phyloP scores from a whole-genome alignment of 2,888 invertebrate genomes.

The Conchocele bisecta region DNA sequence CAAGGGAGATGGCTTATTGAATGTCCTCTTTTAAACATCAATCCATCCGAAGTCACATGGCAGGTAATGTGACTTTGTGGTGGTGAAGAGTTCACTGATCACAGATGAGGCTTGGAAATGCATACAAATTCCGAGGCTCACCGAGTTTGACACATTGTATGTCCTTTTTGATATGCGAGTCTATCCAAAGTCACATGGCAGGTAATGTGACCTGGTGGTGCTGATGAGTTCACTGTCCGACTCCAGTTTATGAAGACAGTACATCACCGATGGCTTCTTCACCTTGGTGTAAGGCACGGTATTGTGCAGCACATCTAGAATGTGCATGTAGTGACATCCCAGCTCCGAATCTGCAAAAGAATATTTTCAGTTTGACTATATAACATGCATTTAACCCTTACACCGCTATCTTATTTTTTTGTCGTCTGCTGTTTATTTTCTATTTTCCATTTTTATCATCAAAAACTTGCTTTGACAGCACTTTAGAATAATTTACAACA shows the following conservation, averaged over 20 bases:
- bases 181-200: slow-evolving; percentile 27
- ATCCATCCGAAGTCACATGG: slow-evolving; percentile 20
- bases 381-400: too few species aligned
- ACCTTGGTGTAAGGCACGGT: slow-evolving; percentile 62
- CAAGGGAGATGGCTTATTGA: background rate
- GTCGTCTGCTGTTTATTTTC: too few species aligned
- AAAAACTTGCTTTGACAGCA: too few species aligned
- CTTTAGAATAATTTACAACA: too few species aligned
- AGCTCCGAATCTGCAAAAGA: slow-evolving; percentile 59
- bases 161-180: background rate
- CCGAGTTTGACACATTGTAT: background rate
- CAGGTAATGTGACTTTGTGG: slow-evolving; percentile 53
- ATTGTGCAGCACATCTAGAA: slow-evolving; percentile 60
- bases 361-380: too few species aligned
- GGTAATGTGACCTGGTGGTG: slow-evolving; percentile 51
- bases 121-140: too few species aligned
- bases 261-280: slow-evolving; percentile 54
- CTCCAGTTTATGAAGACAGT: slow-evolving; percentile 68
- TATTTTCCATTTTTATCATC: too few species aligned
- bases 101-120: too few species aligned
- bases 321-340: slow-evolving; percentile 68
- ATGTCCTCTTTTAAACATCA: background rate
- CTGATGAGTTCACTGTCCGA: slow-evolving; percentile 67
- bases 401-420: too few species aligned
- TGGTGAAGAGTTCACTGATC: slow-evolving; percentile 68